A percentile compares a stretch with the other conserved stretches of the same genome.
phyloP scores from a whole-genome alignment of 2,113 vertebrate species.

The Labrus mixtus region DNA sequence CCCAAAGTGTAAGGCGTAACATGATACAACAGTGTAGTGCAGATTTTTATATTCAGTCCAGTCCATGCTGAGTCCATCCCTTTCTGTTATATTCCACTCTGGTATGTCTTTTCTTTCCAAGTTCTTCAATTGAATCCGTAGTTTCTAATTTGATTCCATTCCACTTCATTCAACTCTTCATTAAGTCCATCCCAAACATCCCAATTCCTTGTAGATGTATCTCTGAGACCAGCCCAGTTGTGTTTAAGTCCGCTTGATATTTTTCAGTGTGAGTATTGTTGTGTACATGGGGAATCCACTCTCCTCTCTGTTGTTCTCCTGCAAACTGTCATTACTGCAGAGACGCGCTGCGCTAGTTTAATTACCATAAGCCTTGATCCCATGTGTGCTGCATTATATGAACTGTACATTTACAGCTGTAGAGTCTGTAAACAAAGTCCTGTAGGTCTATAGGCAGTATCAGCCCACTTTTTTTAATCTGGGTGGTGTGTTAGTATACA shows the following conservation, averaged over 20 bases:
- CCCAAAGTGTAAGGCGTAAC: conserved; percentile 71
- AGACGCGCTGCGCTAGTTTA: conserved; percentile 41
- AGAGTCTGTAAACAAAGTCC: conserved; percentile 57
- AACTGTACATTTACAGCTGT: conserved; percentile 48
- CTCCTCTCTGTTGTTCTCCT: conserved; percentile 32
- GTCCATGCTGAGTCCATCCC: conserved; percentile 37
- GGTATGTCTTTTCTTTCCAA: conserved; percentile 18
- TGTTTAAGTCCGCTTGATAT: conserved; percentile 36
- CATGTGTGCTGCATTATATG: conserved; percentile 38
- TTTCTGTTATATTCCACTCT: conserved; percentile 30
- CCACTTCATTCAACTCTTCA: conserved; percentile 27
- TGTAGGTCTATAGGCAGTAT: conserved; percentile 63
- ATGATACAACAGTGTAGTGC: conserved; percentile 72
- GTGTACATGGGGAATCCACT: conserved; percentile 43
- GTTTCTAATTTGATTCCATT: conserved; percentile 31
- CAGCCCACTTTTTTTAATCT: conserved; percentile 43
- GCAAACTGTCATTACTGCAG: conserved; percentile 39
- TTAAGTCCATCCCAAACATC: conserved; percentile 41
- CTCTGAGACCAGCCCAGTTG: conserved; percentile 78
- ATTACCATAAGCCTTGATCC: conserved; percentile 59
- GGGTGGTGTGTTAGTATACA: conserved; percentile 49
- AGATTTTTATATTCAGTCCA: conserved; percentile 55
- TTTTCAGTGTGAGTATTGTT: conserved; percentile 38
- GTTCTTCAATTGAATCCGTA: conserved; percentile 24
- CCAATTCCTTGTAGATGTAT: conserved; percentile 34